Base-by-base conservation (phyloP, 2,888 invertebrate genomes). In the Gibbula magus region DNA sequence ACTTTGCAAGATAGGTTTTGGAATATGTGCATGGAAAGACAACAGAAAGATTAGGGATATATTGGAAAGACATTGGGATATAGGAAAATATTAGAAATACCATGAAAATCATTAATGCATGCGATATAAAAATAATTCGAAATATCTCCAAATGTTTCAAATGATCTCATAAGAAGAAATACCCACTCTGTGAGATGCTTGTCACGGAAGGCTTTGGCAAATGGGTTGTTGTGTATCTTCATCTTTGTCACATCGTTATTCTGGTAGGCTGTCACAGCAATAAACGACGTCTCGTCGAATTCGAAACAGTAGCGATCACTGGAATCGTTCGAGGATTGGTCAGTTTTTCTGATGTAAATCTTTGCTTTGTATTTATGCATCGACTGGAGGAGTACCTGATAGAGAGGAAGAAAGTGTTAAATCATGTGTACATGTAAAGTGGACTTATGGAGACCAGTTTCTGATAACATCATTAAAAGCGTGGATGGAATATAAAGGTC, bases 151-250 rank as follows among this genome's bases (percentile, higher is more conserved):
- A 7, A 35, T 7, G 7, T 35, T 35, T 35, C 7, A 7, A 35
- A 35, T 35, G 35, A 35, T 35, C 35, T 35, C 7, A 7, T 35
- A 35, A 10, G 13, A 45, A 10, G 45, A 10, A 45, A 45, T 45
- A 45, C 45, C 1, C 10, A 45, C 45, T 45, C 45, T 45, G 29
- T 29, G 29, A 61, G 16, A 2, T 61, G 25, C 61, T 61, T 61
- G 32, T 87, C 87, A 5, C 88, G 61, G 79, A 88, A 88, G 0
- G 88, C 88, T 79, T 88, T 88, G 3, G 88, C 88, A 78, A 88
- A 88, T 2, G 88, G 88, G 75, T 88, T 88, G 82, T 86, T 86
- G 81, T 84, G 85, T n/a, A 88, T 88, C 77, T 88, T 88, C 16
- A 88, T 84, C 67, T 86, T 81, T 8, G 87, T 88, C 13, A 88